Conservation (phyloP, 2,113 vertebrate genomes). For the Desmodus rotundus region DNA sequence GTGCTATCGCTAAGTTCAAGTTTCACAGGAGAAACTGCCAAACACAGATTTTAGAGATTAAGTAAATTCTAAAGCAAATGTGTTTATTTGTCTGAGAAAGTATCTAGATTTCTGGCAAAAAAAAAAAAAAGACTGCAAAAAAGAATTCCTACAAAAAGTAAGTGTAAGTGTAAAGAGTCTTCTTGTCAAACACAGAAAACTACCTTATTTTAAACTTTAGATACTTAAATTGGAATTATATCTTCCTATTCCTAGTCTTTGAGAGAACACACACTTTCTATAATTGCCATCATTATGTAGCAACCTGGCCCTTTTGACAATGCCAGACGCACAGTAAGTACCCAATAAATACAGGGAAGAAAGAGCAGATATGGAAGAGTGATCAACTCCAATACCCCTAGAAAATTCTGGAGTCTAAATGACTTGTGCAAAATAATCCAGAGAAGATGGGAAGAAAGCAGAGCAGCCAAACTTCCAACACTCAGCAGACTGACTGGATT, state of each 20-base stretch:
- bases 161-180: background rate
- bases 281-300: background rate
- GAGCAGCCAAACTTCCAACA: background rate
- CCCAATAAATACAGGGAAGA: background rate
- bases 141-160: background rate
- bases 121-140: background rate
- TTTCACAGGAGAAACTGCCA: background rate
- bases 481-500: background rate
- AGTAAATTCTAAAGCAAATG: background rate
- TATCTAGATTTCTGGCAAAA: background rate
- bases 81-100: background rate
- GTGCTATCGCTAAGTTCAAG: background rate
- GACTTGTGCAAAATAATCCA: background rate
- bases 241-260: background rate
- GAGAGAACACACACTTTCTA: background rate
- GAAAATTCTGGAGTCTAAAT: background rate
- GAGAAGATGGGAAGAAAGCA: background rate
- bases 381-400: background rate
- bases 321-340: background rate
- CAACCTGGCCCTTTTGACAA: background rate
- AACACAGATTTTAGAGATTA: background rate
- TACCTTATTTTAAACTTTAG: background rate
- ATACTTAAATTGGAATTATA: background rate
- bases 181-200: background rate
- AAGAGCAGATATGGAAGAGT: background rate